These are phyloP conservation scores for Philantomba maxwellii DNA, from an alignment of 2,113 vertebrate species.

Conservation along the genomic window DNA sequence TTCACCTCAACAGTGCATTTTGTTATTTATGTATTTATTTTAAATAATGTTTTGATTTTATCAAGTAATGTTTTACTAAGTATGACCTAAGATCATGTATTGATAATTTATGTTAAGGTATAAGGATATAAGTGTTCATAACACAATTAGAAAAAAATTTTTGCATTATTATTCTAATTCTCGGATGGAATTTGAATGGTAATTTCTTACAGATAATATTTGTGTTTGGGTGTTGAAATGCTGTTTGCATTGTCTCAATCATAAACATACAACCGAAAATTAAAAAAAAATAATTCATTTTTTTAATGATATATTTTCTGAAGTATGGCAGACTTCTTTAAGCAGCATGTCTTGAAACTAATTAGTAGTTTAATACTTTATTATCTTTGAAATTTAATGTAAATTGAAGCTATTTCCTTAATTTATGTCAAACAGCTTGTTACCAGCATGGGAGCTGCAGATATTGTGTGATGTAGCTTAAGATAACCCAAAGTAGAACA, in stretches of 20 bases:
- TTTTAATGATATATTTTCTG: slow-evolving; percentile 35
- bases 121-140: background rate
- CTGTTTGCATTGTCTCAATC: background rate
- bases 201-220: background rate
- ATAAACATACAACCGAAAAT: background rate
- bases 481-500: slow-evolving; percentile 71
- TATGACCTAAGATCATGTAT: background rate
- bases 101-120: background rate
- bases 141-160: slow-evolving; percentile 6
- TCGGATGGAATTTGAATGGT: slow-evolving; percentile 23
- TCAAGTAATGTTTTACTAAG: background rate
- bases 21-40: background rate
- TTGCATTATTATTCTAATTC: background rate
- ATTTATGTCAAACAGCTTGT: slow-evolving; percentile 55
- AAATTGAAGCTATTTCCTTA: slow-evolving; percentile 37
- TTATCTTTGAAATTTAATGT: slow-evolving; percentile 52
- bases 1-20: background rate
- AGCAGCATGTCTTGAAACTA: slow-evolving; percentile 19
- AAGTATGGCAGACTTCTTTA: background rate
- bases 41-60: slow-evolving; percentile 33
- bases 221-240: background rate
- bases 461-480: slow-evolving; percentile 57
- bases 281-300: background rate
- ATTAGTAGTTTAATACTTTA: slow-evolving; percentile 54
- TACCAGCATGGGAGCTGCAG: slow-evolving; percentile 27